Conservation (phyloP, 2,888 invertebrate genomes). For the Temnothorax rugatulus region DNA sequence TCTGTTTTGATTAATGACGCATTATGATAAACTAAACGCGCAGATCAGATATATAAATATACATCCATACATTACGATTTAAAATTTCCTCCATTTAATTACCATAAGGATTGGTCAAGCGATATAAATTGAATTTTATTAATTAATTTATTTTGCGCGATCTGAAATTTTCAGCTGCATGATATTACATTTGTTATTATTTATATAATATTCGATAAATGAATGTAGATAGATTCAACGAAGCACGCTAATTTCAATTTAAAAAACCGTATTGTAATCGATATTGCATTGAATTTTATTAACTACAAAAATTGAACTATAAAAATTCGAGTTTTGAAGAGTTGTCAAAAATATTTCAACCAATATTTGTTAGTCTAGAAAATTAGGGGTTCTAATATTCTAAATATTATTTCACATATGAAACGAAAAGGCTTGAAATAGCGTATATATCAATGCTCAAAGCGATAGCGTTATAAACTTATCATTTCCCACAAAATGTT, state of each 20-base stretch:
- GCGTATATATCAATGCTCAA: not conserved
- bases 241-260: not conserved
- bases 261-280: not conserved
- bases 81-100: not conserved
- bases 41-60: not conserved
- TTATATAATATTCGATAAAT: not conserved
- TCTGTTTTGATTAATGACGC: slow-evolving; percentile 13
- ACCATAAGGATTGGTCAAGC: not conserved
- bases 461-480: not conserved
- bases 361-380: not conserved
- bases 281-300: not conserved
- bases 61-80: not conserved
- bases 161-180: not conserved
- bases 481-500: not conserved
- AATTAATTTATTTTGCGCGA: slow-evolving; percentile 3
- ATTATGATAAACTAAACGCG: not conserved
- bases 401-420: no score
- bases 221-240: not conserved
- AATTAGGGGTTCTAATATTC: not conserved
- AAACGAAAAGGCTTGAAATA: not conserved
- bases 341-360: not conserved
- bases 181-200: not conserved
- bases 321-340: not conserved
- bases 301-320: not conserved
- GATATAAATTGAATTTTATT: not conserved